Percentiles rank a stretch among this genome's conserved stretches.
These are phyloP conservation scores for Carassius gibelio DNA, from an alignment of 2,113 vertebrate genomes.

Conservation along the genomic window DNA sequence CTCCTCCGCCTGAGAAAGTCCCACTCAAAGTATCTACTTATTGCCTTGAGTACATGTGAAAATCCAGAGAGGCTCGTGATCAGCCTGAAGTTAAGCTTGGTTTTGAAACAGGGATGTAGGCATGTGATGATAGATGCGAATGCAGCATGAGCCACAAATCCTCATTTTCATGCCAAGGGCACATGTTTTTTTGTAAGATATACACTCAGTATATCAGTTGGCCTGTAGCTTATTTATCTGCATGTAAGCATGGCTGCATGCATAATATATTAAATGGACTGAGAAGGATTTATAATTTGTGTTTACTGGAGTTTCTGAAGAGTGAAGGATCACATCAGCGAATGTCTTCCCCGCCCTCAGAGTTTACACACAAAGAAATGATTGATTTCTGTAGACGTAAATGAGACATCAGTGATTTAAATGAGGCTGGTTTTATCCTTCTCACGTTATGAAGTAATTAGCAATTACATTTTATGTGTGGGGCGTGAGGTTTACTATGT, in stretches of 20 bases:
- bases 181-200: conserved; percentile 29
- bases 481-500: neutral
- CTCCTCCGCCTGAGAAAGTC: neutral
- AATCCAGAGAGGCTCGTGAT: neutral
- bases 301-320: conserved; percentile 23
- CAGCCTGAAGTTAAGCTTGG: neutral
- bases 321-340: conserved; percentile 36
- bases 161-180: conserved; percentile 7
- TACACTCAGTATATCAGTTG: conserved; percentile 23
- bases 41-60: neutral
- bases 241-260: conserved; percentile 43
- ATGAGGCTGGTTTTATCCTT: conserved; percentile 18
- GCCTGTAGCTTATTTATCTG: conserved; percentile 32
- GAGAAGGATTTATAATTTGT: conserved; percentile 51
- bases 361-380: conserved; percentile 36
- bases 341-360: neutral
- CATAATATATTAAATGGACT: conserved; percentile 42
- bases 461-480: neutral
- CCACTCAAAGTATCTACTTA: conserved; percentile 1
- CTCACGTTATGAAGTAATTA: neutral
- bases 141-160: conserved; percentile 14
- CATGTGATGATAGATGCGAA: conserved; percentile 7
- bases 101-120: neutral
- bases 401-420: conserved; percentile 12
- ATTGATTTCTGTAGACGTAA: conserved; percentile 15